Base-by-base conservation (phyloP, 2,113 vertebrate genomes). In the Acrocephalus kingi region DNA sequence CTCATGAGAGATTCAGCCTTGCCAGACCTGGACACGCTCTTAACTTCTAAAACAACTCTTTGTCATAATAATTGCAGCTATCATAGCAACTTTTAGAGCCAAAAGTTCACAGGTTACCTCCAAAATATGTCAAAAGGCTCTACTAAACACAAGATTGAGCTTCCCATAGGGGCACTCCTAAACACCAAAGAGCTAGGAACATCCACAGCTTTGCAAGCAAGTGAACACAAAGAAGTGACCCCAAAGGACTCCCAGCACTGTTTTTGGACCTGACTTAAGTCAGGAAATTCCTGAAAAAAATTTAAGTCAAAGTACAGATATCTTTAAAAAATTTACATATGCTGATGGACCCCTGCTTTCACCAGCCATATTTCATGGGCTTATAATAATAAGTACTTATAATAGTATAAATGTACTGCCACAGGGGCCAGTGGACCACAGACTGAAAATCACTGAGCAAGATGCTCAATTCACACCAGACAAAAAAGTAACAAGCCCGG, bases 41-140 rank as follows among this genome's bases (percentile, higher is more conserved):
- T 88, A 94, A 90, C 56, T 68, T 92, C 72, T 90, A 78, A 96
- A 97, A 83, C 68, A 95, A 86, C 56, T 54, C 68, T 86, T 84
- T 94, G 45, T 81, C 85, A 78, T 90, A 93, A 78, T 95, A 93
- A 96, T 33, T 93, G 76, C 61, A 92, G 73, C 79, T 81, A 90
- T 74, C 69, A 90, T 56, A 93, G 80, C 79, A 96, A 93, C 35
- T 86, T 93, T 61, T 56, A 88, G 82, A 93, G 90, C 76, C 55
- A 95, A 52, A 92, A 94, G 82, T 89, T 87, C 89, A 85, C 71
- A 90, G 27, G 58, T 71, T 87, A 87, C 79, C 79, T 94, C 68
- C 68, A 81, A 90, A 95, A 81, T 18, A 67, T 22, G 91, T 52
- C 90, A 95, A 90, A 79, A 86, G 83, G 41, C 25, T 84, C 72